Percentiles rank a stretch among this genome's conserved stretches.
These are phyloP conservation scores for Catocala nupta DNA, from an alignment of 2,888 invertebrate genomes.

Conservation along the genomic window DNA sequence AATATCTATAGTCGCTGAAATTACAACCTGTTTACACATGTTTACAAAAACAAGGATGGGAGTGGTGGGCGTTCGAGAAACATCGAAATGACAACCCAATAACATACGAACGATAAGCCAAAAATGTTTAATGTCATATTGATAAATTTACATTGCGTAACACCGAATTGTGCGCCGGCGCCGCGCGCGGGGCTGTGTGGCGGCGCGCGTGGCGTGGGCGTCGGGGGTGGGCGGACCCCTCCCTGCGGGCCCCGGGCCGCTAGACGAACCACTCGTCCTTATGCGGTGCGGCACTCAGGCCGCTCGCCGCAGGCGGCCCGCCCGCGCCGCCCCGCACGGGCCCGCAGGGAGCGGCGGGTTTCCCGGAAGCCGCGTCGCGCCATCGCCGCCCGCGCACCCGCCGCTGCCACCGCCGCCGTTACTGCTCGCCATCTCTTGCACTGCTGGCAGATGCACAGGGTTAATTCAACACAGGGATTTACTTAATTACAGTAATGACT, in stretches of 20 bases:
- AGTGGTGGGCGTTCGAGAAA: conserved; percentile 35
- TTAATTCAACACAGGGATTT: background rate
- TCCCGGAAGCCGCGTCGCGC: conserved; percentile 91
- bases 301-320: conserved; percentile 98
- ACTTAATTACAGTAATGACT: too few species aligned
- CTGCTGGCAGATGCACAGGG: conserved; percentile 72
- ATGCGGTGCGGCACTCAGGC: conserved; percentile 93
- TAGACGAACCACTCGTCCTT: conserved; percentile 93
- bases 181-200: conserved; percentile 12
- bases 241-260: conserved; percentile 70
- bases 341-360: conserved; percentile 99
- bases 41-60: conserved; percentile 47
- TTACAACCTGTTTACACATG: conserved; percentile 51
- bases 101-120: conserved; percentile 86
- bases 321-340: conserved; percentile 91
- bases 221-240: conserved; percentile 51
- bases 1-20: conserved; percentile 57
- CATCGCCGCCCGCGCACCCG: conserved; percentile 86
- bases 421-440: conserved; percentile 91
- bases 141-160: conserved; percentile 86
- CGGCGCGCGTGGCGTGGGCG: conserved; percentile 24
- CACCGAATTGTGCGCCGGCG: conserved; percentile 64
- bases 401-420: conserved; percentile 82
- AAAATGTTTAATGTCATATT: conserved; percentile 87
- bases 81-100: conserved; percentile 71